A percentile compares a stretch with the other conserved stretches of the same genome.
phyloP scores from a whole-genome alignment of 2,797 vertebrate species.

The Pteropus rufus region DNA sequence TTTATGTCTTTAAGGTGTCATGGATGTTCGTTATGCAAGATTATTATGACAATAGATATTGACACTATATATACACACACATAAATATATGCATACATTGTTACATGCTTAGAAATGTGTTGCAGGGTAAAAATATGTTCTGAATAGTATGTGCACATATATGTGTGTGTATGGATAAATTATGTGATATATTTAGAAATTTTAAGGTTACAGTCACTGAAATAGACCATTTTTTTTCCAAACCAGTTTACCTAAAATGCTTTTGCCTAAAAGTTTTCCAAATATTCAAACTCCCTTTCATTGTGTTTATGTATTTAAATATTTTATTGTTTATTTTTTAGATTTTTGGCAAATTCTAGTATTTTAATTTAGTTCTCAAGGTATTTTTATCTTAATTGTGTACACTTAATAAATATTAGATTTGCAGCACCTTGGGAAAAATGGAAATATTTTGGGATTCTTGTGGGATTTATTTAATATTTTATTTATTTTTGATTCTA shows the following conservation, averaged over 20 bases:
- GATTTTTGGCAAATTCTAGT: not conserved
- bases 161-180: not conserved
- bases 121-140: not conserved
- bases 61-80: not conserved
- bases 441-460: not conserved
- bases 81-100: not conserved
- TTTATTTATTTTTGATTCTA: not conserved
- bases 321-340: not conserved
- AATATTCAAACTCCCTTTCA: not conserved
- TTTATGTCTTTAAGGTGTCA: not conserved
- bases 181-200: not conserved
- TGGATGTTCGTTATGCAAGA: not conserved
- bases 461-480: not conserved
- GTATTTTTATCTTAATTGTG: not conserved
- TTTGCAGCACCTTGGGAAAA: not conserved
- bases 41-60: not conserved
- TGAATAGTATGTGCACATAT: not conserved
- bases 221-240: not conserved
- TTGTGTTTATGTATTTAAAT: not conserved
- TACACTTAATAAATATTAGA: not conserved
- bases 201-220: not conserved
- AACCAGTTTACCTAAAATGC: not conserved
- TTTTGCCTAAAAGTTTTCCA: not conserved
- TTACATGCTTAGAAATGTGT: not conserved
- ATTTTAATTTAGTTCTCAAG: not conserved